Conservation (phyloP, 2,888 invertebrate species). For the Melitaea athalia region DNA sequence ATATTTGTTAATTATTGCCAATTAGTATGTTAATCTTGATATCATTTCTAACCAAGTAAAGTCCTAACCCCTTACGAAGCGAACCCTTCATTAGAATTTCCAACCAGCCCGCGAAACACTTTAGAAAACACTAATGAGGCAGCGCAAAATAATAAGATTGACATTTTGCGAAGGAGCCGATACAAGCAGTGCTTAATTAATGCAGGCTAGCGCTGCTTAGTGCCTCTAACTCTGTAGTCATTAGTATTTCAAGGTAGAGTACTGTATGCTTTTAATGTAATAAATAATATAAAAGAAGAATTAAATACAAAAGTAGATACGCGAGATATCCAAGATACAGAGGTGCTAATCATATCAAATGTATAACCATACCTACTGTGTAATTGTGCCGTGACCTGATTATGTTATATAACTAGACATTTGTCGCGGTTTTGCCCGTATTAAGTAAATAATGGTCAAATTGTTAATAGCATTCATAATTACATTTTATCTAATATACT, state of each 20-base stretch:
- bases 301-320: background rate
- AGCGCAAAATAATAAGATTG: slow-evolving; percentile 33
- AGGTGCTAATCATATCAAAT: background rate
- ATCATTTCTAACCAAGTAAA: slow-evolving; percentile 17
- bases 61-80: slow-evolving; percentile 8
- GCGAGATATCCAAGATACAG: background rate
- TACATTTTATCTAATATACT: too few relatives aligned
- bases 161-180: slow-evolving; percentile 34
- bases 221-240: slow-evolving; percentile 32
- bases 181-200: slow-evolving; percentile 45
- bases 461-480: too few relatives aligned
- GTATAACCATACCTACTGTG: background rate
- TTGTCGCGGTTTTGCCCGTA: too few relatives aligned
- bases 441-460: too few relatives aligned
- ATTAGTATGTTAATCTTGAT: background rate
- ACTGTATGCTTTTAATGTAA: slow-evolving; percentile 5
- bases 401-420: too few relatives aligned
- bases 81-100: slow-evolving; percentile 31
- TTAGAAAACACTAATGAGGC: slow-evolving; percentile 35
- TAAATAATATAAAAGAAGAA: too few relatives aligned
- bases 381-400: too few relatives aligned
- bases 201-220: slow-evolving; percentile 45
- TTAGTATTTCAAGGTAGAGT: slow-evolving; percentile 13
- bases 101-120: slow-evolving; percentile 30
- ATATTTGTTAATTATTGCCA: too few relatives aligned